Evolutionary conservation across 2,888 invertebrate species (phyloP), one percentile per base, ranked within the genome.

Genomic region (Bunonema sp.): DNA sequence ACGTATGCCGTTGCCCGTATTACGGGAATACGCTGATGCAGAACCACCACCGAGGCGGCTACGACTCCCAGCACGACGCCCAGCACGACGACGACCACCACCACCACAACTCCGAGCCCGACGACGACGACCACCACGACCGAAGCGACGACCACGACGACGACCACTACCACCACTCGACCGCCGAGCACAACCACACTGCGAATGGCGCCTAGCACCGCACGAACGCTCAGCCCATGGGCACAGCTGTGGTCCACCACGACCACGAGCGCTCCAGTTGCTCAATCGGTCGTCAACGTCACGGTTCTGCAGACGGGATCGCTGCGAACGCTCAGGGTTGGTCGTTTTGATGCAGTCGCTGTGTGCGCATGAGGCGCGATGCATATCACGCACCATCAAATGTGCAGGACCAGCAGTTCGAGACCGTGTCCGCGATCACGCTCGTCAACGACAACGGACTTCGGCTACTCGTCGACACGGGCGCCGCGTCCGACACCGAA

Each of bases 401-500:
- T 21, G 40, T 44, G 5, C 40, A 61, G 55, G 61, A 62, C 39
- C 52, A 52, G n/a, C 62, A 62, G 42, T 41, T 46, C 2, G 62
- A 62, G 45, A 46, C 51, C 10, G 54, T 61, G 16, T 59, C 58
- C 20, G 57, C 61, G 16, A 62, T 62, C 42, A 54, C 62, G 3
- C 44, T 62, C 8, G 49, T 62, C 47, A 61, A 57, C 43, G 62
- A 62, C 44, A 59, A 59, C 34, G 62, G 61, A 22, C 52, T 52
- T 39, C 46, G 50, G 24, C 51, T 62, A 18, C 45, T 62, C 2
- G 53, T 62, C 18, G 62, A 62, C 41, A 62, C 62, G 21, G 62
- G 62, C 24, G 49, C 59, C 10, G 46, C 57, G 23, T 47, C 49
- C 36, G 62, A 62, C 18, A 62, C 62, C 15, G 62, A 62, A 42